Percentiles rank a stretch among this genome's conserved stretches.
These are phyloP conservation scores for Candoia aspera DNA, from an alignment of 2,113 vertebrate genomes.

Conservation along the genomic window DNA sequence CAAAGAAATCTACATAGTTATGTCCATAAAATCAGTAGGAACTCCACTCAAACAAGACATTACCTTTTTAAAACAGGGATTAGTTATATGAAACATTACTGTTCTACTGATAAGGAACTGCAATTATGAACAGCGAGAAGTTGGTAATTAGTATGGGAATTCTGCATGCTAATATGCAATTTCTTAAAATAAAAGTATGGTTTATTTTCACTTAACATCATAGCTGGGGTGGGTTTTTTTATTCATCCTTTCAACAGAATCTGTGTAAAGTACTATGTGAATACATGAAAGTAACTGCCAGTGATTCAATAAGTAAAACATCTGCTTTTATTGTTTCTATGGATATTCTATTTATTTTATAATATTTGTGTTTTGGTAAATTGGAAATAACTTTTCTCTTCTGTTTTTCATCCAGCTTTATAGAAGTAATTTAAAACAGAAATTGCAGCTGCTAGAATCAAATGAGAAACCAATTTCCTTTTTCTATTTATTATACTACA, in stretches of 20 bases:
- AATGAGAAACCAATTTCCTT: slow-evolving; percentile 47
- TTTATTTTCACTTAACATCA: not conserved
- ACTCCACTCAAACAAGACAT: too few species aligned
- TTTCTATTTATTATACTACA: slow-evolving; percentile 38
- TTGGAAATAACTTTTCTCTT: slow-evolving; percentile 32
- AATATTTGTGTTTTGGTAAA: slow-evolving; percentile 29
- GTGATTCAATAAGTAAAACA: slow-evolving; percentile 50
- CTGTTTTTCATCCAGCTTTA: slow-evolving; percentile 35
- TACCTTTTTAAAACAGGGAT: not conserved
- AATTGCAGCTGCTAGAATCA: slow-evolving; percentile 36
- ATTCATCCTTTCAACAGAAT: not conserved
- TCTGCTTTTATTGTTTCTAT: slow-evolving; percentile 41
- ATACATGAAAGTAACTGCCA: slow-evolving; percentile 36
- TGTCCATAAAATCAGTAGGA: too few species aligned
- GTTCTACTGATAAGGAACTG: not conserved
- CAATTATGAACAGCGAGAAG: not conserved
- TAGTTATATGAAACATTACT: not conserved
- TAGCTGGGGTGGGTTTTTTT: not conserved
- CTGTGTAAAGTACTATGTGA: not conserved
- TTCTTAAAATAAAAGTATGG: not conserved
- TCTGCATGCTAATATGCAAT: not conserved
- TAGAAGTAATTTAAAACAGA: slow-evolving; percentile 43
- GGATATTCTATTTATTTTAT: slow-evolving; percentile 40
- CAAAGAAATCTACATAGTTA: too few species aligned
- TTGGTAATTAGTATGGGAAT: too few species aligned